Base-by-base conservation (phyloP, 2,113 vertebrate species). In the Thoracochromis brauschi region DNA sequence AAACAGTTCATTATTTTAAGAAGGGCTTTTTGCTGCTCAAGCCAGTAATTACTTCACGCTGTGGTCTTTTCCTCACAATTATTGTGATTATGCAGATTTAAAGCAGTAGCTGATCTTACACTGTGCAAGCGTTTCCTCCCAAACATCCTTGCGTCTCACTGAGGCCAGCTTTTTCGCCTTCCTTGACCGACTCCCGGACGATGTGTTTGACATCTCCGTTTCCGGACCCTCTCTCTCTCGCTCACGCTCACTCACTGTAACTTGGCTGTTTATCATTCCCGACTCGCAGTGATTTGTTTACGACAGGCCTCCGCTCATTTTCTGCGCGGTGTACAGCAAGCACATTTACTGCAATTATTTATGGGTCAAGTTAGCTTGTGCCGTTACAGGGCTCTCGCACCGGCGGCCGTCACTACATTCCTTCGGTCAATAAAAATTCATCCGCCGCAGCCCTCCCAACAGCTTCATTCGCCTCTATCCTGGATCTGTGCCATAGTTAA, bases 331-430 rank as follows among this genome's bases (percentile, higher is more conserved):
- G 89, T 85, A 91, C 87, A 80, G 89, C 89, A 85, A 90, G 85
- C 88, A 87, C 83, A 82, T 96, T 95, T 95, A 95, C 92, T 87
- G 68, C 88, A 79, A 83, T 94, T 93, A 94, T 95, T 96, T 96
- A 96, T 49, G 88, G 90, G 68, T 82, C 33, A 82, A 89, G 93
- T 93, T 92, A 85, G 82, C 49, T 71, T 5, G 45, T 6, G 8
- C 83, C n/a, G 9, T 84, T 87, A 88, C 82, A 83, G 58, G 80
- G 84, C 80, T 55, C 60, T 51, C 12, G 75, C 87, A 73, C 60
- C 40, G 49, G 57, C 45, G 13, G 71, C 81, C 79, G 16, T 71
- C 45, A 3, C 86, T 84, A 17, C 80, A 26, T 83, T 85, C 84
- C 80, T 40, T 54, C 45, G 21, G 83, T 93, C 92, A 79, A 89